A percentile compares a stretch with the other conserved stretches of the same genome.
Evolutionary conservation across 2,113 vertebrate genomes (phyloP).

Genomic region (Microcebus lehilahytsara): DNA sequence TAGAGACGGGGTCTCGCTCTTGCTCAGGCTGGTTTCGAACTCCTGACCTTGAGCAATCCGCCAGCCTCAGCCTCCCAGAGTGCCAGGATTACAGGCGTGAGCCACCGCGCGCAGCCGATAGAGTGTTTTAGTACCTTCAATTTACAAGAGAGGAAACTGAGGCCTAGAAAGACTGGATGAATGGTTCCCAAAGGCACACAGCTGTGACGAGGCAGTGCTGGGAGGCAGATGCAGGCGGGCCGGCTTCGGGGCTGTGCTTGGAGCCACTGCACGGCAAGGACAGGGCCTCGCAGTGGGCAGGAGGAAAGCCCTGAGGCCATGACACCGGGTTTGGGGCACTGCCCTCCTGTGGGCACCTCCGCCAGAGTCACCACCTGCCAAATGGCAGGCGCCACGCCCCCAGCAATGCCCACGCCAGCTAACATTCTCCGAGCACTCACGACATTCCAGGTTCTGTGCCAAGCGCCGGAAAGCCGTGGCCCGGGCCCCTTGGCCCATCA

Average conservation of each 20-base stretch:
- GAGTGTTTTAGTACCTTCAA: not conserved
- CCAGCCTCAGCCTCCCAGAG: no score
- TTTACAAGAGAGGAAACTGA: constrained; percentile 9
- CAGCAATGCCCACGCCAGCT: not conserved
- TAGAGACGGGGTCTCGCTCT: no score
- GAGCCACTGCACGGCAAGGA: not conserved
- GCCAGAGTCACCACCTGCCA: not conserved
- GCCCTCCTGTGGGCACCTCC: not conserved
- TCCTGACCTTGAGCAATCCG: no score
- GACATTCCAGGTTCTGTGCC: not conserved
- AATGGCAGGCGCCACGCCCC: not conserved
- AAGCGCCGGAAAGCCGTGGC: not conserved
- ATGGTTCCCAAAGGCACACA: not conserved
- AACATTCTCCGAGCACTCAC: not conserved
- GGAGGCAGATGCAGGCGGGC: not conserved
- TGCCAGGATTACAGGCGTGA: no score
- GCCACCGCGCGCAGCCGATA: rapidly evolving
- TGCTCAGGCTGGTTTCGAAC: no score
- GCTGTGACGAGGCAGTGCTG: not conserved
- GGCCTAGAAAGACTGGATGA: not conserved
- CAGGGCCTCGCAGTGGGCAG: rapidly evolving
- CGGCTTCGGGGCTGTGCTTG: not conserved
- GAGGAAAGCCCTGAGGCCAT: not conserved
- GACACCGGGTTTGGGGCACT: not conserved
- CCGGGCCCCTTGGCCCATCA: not conserved